Conservation (phyloP, 1,140 invertebrate genomes). For the Drosophila mojavensis region DNA sequence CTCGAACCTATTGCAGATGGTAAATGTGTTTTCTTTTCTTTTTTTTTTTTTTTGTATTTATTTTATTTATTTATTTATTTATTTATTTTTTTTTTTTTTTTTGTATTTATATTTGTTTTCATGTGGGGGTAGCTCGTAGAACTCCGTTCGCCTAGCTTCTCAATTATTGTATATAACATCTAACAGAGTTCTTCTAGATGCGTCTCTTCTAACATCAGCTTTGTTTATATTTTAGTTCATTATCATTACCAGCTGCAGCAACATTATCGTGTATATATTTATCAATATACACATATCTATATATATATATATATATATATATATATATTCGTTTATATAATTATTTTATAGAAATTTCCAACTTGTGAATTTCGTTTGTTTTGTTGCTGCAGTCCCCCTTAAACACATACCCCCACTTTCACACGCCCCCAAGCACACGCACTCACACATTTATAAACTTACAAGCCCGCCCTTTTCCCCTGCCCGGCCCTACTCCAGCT, state of each 20-base stretch:
- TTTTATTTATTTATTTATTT: no score
- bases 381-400: background rate
- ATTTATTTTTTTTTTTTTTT: no score
- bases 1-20: no score
- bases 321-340: slow-evolving; percentile 1
- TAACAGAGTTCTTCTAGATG: background rate
- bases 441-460: no score
- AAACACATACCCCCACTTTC: no score
- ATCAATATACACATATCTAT: background rate
- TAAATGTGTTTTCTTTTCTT: no score
- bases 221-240: background rate
- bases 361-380: slow-evolving; percentile 6
- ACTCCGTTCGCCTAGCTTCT: background rate
- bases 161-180: background rate
- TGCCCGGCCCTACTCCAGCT: no score
- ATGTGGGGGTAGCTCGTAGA: background rate
- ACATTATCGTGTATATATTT: background rate
- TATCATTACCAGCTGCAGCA: background rate
- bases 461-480: background rate
- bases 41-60: no score
- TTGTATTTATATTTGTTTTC: no score
- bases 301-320: slow-evolving; percentile 7
- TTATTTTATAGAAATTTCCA: slow-evolving; percentile 8
- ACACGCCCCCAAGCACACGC: no score
- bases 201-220: background rate